Evolutionary conservation across 1,140 invertebrate species (phyloP).

Genomic region (Temnothorax longispinosus): DNA sequence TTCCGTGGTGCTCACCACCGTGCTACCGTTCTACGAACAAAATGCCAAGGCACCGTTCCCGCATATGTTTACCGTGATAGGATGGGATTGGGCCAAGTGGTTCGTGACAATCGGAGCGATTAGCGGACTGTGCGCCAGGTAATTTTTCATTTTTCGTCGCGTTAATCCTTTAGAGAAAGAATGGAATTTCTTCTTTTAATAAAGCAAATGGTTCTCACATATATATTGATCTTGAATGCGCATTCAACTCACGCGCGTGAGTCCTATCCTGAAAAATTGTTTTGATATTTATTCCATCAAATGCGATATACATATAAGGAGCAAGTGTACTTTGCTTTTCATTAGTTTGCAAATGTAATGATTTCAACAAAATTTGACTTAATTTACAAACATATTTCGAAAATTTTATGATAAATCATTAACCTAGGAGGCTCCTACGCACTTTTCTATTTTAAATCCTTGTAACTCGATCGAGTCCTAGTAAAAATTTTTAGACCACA

Average conservation of each 20-base stretch:
- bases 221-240: neutral
- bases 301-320: neutral
- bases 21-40: slow-evolving; percentile 94
- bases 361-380: neutral
- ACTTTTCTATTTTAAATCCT: no score
- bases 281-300: neutral
- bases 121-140: slow-evolving; percentile 91
- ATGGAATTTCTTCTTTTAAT: neutral
- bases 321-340: neutral
- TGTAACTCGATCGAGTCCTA: no score
- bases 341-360: neutral
- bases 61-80: slow-evolving; percentile 89
- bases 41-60: slow-evolving; percentile 90
- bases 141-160: slow-evolving; percentile 2
- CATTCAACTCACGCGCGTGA: neutral
- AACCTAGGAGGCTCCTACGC: no score
- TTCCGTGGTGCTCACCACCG: slow-evolving; percentile 94
- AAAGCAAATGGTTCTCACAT: neutral
- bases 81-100: slow-evolving; percentile 91
- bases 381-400: neutral
- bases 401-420: neutral
- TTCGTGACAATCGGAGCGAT: slow-evolving; percentile 92
- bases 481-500: no score
- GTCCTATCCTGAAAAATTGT: neutral
- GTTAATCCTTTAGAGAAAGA: neutral